Base-by-base conservation (phyloP, 2,888 invertebrate species). In the Synergus laeviventris region DNA sequence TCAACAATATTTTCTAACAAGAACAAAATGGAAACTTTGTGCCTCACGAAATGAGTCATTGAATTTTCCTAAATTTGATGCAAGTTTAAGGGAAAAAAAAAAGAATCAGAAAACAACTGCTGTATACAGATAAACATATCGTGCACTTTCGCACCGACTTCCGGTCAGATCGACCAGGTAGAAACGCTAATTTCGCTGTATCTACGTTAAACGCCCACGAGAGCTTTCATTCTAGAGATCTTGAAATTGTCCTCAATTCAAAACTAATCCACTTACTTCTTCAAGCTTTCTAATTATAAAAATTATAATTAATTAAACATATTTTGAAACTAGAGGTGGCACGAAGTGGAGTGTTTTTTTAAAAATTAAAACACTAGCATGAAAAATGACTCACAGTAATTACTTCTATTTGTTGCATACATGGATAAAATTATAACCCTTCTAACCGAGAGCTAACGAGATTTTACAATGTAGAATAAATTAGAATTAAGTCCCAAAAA, bases 171-270 rank as follows among this genome's bases (percentile, higher is more conserved):
- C 45, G 16, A 70, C 66, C 24, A 16, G 45, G 24, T 70, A 24
- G 16, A 70, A 24, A 70, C 16, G 66, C 9, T 70, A 70, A 70
- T 70, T 42, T 31, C 24, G 24, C 45, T 70, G 59, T 12, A 59
- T 59, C 59, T 59, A 59, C 24, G 24, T 59, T 59, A 59, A 59
- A 59, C 24, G 24, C 24, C 59, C 14, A 12, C 14, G 24, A 59
- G 14, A 59, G 59, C 59, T 24, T 59, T 59, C 54, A 24, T 14
- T 24, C 59, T 4, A 24, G 24, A 3, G 24, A 59, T 59, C 24
- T 24, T 21, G 24, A 59, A 21, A 59, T 59, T 59, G 12, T 11
- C 5, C 14, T 24, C 24, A 24, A 59, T 59, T 59, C 12, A 24
- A 24, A 24, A 24, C 18, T 21, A 24, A 14, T 14, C 8, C 54